Evolutionary conservation across 92 coral and sea anemone genomes (phyloP), one percentile per base, ranked within the genome.

Genomic region (Plumapathes pennacea): DNA sequence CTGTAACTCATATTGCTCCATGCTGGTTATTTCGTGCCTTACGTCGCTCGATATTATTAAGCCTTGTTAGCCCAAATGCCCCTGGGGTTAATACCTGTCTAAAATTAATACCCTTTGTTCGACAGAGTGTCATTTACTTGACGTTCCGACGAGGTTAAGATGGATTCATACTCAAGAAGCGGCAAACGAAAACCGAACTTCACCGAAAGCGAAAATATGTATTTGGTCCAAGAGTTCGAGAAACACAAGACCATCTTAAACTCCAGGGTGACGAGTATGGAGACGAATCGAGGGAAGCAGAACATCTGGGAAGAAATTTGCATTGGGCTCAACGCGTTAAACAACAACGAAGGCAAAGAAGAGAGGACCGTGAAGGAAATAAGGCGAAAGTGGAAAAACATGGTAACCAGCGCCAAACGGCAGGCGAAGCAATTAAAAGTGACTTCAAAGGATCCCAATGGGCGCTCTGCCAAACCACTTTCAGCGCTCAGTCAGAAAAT

Each of bases 131-230:
- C n/a, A n/a, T n/a, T n/a, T n/a, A n/a, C n/a, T n/a, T n/a, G n/a
- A n/a, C n/a, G n/a, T n/a, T n/a, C n/a, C n/a, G n/a, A n/a, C n/a
- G n/a, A n/a, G n/a, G n/a, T n/a, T n/a, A n/a, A n/a, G n/a, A n/a
- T n/a, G n/a, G n/a, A n/a, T n/a, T n/a, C n/a, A n/a, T n/a, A n/a
- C n/a, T n/a, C n/a, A n/a, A n/a, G n/a, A n/a, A n/a, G n/a, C n/a
- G n/a, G n/a, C n/a, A 86, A 86, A 68, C 77, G 95, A 71, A 86
- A 86, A 54, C 95, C 95, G 0, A 86, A 86, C 85, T 86, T 81
- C 40, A 81, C 95, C 12, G 95, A 86, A 58, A 71, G 72, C 29
- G 95, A 86, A 56, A 86, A 84, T 67, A 49, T 86, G 43, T 86
- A 54, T 57, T 61, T 86, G 50, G 68, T 86, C 60, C 74, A 77